These are phyloP conservation scores for Spermophilus dauricus DNA, from an alignment of 2,113 vertebrate species.

Conservation along the genomic window DNA sequence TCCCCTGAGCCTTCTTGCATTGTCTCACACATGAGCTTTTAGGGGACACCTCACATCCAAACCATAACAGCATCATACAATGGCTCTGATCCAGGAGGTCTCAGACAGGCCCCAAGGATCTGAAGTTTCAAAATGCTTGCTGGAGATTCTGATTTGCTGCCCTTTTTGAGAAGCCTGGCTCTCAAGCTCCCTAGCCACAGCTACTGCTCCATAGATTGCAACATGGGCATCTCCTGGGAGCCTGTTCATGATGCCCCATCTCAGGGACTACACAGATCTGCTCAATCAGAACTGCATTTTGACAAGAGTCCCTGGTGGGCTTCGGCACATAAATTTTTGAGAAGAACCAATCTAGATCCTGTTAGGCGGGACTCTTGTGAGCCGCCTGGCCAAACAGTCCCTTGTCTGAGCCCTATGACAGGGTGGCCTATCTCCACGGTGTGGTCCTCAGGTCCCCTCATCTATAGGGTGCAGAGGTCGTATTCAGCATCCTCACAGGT, in stretches of 20 bases:
- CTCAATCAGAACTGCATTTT: background rate
- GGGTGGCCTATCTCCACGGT: background rate
- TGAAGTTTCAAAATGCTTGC: background rate
- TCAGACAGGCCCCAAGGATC: background rate
- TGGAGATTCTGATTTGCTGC: background rate
- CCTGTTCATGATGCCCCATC: background rate
- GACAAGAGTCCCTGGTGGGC: background rate
- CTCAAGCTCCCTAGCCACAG: background rate
- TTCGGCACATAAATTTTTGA: fast-evolving
- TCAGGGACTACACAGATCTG: background rate
- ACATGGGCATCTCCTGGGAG: background rate
- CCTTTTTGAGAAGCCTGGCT: background rate
- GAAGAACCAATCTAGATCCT: background rate
- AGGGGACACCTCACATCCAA: too few species aligned
- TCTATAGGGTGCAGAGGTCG: background rate
- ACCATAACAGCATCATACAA: too few species aligned
- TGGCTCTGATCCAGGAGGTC: background rate
- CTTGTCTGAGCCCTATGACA: background rate
- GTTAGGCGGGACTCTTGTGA: background rate
- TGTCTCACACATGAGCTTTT: too few species aligned
- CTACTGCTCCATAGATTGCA: background rate
- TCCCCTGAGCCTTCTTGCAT: too few species aligned
- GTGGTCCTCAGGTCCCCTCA: background rate
- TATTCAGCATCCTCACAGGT: background rate
- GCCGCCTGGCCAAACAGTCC: background rate